These are phyloP conservation scores for Drosophila santomea DNA, from an alignment of 1,140 invertebrate species.

Conservation along the genomic window DNA sequence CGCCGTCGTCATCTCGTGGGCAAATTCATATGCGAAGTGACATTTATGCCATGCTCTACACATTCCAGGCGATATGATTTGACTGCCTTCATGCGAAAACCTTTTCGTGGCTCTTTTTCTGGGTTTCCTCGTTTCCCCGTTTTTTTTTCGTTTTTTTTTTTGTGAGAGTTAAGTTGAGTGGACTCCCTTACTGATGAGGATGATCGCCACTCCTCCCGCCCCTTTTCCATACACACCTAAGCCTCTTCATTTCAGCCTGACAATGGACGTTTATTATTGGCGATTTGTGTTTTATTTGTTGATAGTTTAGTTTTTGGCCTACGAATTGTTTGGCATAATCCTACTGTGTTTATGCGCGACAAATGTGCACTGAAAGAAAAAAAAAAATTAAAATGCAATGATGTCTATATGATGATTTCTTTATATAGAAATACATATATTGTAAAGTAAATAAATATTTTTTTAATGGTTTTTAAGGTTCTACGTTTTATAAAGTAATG, in stretches of 20 bases:
- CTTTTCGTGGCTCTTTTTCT: slow-evolving; percentile 44
- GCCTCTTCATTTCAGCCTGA: slow-evolving; percentile 29
- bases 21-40: slow-evolving; percentile 78
- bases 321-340: slow-evolving; percentile 62
- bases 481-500: no score
- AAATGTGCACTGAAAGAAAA: slow-evolving; percentile 42
- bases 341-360: slow-evolving; percentile 32
- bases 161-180: slow-evolving; percentile 8
- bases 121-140: not conserved
- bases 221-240: slow-evolving; percentile 10
- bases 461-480: no score
- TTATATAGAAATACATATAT: no score
- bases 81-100: slow-evolving; percentile 52
- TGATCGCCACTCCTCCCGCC: slow-evolving; percentile 19
- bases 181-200: slow-evolving; percentile 23
- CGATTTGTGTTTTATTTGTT: slow-evolving; percentile 81
- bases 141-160: not conserved
- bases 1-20: slow-evolving; percentile 65
- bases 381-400: no score
- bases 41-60: slow-evolving; percentile 83
- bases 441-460: no score
- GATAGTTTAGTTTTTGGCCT: slow-evolving; percentile 79
- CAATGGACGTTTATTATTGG: slow-evolving; percentile 73
- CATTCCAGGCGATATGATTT: slow-evolving; percentile 79
- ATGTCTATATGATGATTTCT: no score